These are phyloP conservation scores for Xestia c-nigrum DNA, from an alignment of 2,888 invertebrate species.

Conservation along the genomic window DNA sequence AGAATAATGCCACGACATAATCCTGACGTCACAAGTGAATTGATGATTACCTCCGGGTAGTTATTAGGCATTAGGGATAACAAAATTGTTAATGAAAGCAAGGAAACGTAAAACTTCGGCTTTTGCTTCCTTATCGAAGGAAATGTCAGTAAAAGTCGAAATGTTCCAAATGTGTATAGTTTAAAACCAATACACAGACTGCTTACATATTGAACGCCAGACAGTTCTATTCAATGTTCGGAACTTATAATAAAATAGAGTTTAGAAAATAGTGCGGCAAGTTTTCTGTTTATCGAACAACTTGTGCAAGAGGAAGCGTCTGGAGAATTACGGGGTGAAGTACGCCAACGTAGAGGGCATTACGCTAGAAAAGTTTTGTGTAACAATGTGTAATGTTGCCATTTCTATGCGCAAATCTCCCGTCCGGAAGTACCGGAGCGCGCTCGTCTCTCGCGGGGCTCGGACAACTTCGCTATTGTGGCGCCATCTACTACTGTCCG, in stretches of 20 bases:
- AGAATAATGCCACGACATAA: not conserved
- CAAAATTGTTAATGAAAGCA: not conserved
- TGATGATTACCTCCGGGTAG: not conserved
- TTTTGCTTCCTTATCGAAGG: not conserved
- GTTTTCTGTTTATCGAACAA: slow-evolving; percentile 80
- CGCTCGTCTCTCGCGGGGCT: slow-evolving; percentile 76
- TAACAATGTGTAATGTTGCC: slow-evolving; percentile 89
- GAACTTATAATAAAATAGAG: slow-evolving; percentile 59
- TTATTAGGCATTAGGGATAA: not conserved
- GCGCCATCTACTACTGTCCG: slow-evolving; percentile 88
- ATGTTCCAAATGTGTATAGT: too few species aligned
- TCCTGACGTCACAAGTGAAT: not conserved
- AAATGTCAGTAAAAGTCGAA: too few species aligned
- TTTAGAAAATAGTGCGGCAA: slow-evolving; percentile 66
- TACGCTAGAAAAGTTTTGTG: slow-evolving; percentile 87
- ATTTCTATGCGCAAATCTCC: slow-evolving; percentile 88
- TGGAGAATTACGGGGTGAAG: slow-evolving; percentile 82
- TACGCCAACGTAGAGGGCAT: slow-evolving; percentile 83
- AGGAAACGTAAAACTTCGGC: not conserved
- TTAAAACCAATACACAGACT: slow-evolving; percentile 10
- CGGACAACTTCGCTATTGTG: slow-evolving; percentile 85
- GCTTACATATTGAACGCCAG: slow-evolving; percentile 9
- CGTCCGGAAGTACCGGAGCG: slow-evolving; percentile 82
- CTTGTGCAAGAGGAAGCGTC: slow-evolving; percentile 80
- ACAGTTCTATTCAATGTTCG: slow-evolving; percentile 34